Evolutionary conservation across 2,113 vertebrate species (phyloP), one percentile per base, ranked within the genome.

Genomic region (Saguinus midas): DNA sequence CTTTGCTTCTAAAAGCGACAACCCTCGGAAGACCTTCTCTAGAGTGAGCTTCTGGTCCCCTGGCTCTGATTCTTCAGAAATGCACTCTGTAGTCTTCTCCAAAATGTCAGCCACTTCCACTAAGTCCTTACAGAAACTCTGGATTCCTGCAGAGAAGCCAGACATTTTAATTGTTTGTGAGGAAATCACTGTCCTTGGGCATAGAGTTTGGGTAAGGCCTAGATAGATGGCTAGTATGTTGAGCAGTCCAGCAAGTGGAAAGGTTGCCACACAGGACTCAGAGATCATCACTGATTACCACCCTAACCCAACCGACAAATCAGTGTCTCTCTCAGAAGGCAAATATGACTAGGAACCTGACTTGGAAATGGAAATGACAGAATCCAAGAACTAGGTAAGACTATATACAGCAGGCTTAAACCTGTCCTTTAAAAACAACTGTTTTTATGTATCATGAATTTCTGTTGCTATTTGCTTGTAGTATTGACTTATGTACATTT

Each of bases 91-190:
- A 0, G 99, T 99, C 87, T 99, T 98, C 96, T 99, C 99, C 94
- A 99, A 85, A 84, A 99, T 98, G 97, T 99, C 99, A 50, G 99
- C 99, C 4, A 99, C 98, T 87, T 99, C 99, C 87, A 99, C 99
- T 45, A 99, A 96, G 98, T 99, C 99, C 82, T 98, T 99, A 97
- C 99, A 99, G 96, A 99, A 99, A 96, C 99, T 99, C 97, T 99
- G 99, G 97, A 99, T 99, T 48, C 99, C 99, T 99, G 80, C 0
- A 21, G 76, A 97, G 50, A 95, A 76, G 91, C 27, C 75, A 79
- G 20, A 7, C 3, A 79, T 66, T 73, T 64, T 85, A 32, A 91
- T 1, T 55, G 61, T 73, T 66, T 83, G 79, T 82, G 86, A 96
- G 82, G 82, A 95, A 87, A 92, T 66, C 40, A 82, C 14, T 43